phyloP scores from a whole-genome alignment of 2,113 vertebrate genomes.

The Aegithalos caudatus region DNA sequence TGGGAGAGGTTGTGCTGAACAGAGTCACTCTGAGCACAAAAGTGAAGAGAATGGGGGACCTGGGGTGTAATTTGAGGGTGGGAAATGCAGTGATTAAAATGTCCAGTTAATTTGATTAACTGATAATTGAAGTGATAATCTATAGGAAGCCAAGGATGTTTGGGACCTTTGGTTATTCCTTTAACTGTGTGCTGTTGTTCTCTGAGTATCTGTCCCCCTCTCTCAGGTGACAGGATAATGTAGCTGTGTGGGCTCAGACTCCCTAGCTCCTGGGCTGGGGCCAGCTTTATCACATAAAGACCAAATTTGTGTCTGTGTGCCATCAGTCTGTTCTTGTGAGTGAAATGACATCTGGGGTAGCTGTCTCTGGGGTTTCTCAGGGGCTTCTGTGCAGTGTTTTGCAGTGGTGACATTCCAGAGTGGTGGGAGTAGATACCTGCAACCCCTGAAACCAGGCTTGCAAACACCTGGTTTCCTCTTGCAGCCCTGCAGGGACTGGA shows the following conservation, averaged over 20 bases:
- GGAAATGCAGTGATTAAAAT: neutral
- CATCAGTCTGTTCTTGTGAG: neutral
- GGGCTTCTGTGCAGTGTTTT: neutral
- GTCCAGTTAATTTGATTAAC: neutral
- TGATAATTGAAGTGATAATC: neutral
- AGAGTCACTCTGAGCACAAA: neutral
- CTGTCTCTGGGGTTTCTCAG: neutral
- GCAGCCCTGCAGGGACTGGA: neutral
- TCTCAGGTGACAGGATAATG: neutral
- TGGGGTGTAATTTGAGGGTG: neutral
- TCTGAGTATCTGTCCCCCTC: neutral
- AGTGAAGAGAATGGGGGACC: neutral
- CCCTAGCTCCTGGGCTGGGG: neutral
- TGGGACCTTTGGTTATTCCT: neutral
- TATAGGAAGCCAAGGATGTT: neutral
- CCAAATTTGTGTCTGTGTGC: neutral
- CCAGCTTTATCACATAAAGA: neutral
- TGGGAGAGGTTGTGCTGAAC: fast-evolving
- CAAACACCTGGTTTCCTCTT: neutral
- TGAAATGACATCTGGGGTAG: neutral
- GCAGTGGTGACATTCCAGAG: neutral
- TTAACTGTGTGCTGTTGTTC: neutral
- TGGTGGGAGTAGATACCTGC: neutral
- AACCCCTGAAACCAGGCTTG: neutral
- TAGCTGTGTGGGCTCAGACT: neutral